Evolutionary conservation across 23 tunicate genomes (phyloP).

Genomic region (Clavelina lepadiformis): DNA sequence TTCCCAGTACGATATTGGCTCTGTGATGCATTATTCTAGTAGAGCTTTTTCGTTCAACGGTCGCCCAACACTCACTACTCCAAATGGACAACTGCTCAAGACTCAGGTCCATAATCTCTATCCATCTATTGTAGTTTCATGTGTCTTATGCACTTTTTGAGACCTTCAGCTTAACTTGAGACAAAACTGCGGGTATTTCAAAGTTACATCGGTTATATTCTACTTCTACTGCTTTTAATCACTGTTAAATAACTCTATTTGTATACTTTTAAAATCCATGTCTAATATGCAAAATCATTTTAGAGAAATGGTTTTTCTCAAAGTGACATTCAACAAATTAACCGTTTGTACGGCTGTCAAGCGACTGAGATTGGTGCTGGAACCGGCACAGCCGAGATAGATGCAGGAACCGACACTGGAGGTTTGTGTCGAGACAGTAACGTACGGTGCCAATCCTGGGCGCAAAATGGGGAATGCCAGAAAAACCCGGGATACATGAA

Average conservation of each 20-base stretch:
- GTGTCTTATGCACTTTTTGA: no score
- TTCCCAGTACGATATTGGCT: neutral
- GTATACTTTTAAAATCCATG: neutral
- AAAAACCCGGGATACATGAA: neutral
- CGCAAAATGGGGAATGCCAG: neutral
- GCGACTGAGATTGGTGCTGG: neutral
- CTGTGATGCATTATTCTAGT: neutral
- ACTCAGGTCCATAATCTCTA: neutral
- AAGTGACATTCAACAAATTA: neutral
- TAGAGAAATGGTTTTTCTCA: neutral
- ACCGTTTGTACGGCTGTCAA: neutral
- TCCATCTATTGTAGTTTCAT: no score
- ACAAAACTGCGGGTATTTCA: no score
- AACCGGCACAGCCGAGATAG: neutral
- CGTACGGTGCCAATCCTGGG: neutral
- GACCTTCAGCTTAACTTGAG: no score
- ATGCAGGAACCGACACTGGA: neutral
- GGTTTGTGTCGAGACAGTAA: neutral
- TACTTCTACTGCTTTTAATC: neutral
- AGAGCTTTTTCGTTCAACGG: neutral
- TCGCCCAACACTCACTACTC: neutral
- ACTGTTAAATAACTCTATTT: neutral
- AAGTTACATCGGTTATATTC: no score
- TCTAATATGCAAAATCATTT: neutral
- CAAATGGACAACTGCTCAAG: neutral